Percentiles rank a stretch among this genome's conserved stretches.
These are phyloP conservation scores for Dasysyrphus albostriatus DNA, from an alignment of 2,888 invertebrate genomes.

Conservation along the genomic window DNA sequence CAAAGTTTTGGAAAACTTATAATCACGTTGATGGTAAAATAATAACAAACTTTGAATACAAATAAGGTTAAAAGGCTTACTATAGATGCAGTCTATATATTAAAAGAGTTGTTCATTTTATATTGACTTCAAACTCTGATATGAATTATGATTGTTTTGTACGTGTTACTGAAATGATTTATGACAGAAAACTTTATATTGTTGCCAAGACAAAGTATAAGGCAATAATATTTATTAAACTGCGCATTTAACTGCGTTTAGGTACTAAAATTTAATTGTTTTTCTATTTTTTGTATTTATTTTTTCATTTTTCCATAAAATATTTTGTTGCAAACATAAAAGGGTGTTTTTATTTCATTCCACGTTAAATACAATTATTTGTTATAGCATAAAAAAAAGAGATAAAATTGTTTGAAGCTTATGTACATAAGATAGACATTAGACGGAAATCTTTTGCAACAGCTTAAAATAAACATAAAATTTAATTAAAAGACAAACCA, in stretches of 20 bases:
- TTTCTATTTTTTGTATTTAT: neutral
- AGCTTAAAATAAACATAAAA: no score
- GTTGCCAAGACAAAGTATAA: slow-evolving; percentile 2
- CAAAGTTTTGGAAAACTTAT: slow-evolving; percentile 47
- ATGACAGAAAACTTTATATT: slow-evolving; percentile 18
- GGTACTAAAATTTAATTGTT: neutral
- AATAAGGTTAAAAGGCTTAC: slow-evolving; percentile 34
- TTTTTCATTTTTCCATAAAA: neutral
- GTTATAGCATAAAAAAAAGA: no score
- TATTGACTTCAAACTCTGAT: slow-evolving; percentile 9
- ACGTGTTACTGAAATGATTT: slow-evolving; percentile 8
- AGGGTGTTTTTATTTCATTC: no score
- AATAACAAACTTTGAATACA: slow-evolving; percentile 51
- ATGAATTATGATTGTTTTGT: slow-evolving; percentile 23
- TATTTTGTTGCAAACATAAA: no score
- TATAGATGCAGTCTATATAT: neutral
- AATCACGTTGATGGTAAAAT: slow-evolving; percentile 28
- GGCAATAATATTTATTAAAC: neutral
- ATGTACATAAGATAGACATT: no score
- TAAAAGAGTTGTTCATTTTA: neutral
- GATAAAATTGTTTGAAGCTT: no score
- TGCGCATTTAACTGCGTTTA: neutral
- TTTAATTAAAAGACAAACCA: no score
- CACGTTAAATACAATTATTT: no score
- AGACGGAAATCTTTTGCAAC: no score